Percentiles rank a stretch among this genome's conserved stretches.
phyloP scores from a whole-genome alignment of 2,113 vertebrate genomes.

The Suricata suricatta region DNA sequence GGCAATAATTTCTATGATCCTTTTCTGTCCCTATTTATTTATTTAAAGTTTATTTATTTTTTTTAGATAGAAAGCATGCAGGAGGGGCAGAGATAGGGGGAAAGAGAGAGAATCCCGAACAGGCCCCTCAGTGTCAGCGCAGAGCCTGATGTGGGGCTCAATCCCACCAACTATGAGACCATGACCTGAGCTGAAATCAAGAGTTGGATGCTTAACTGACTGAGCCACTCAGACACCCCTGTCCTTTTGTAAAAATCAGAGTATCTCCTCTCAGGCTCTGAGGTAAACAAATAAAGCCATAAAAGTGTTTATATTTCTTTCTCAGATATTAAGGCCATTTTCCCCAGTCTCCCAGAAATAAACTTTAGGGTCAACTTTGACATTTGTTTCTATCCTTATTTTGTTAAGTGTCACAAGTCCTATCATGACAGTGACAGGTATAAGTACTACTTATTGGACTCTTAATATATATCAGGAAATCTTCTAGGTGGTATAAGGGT shows the following conservation, averaged over 20 bases:
- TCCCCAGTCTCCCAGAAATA: background rate
- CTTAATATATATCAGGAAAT: background rate
- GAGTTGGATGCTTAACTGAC: too few relatives aligned
- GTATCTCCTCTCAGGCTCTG: background rate
- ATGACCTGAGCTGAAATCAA: too few relatives aligned
- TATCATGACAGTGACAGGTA: background rate
- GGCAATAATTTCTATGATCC: background rate
- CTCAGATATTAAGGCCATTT: background rate
- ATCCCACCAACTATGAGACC: too few relatives aligned
- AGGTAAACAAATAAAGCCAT: background rate
- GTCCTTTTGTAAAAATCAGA: conserved; percentile 4
- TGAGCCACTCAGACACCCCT: too few relatives aligned
- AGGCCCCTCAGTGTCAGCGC: too few relatives aligned
- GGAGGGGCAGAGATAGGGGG: too few relatives aligned
- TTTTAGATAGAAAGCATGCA: too few relatives aligned
- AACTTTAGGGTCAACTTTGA: background rate
- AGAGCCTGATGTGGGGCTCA: too few relatives aligned
- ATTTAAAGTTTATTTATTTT: too few relatives aligned
- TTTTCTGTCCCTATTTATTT: background rate
- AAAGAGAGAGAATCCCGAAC: too few relatives aligned
- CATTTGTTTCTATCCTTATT: background rate
- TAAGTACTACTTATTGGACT: background rate
- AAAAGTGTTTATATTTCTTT: background rate
- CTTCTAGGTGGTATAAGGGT: background rate
- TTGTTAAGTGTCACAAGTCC: background rate